phyloP scores from a whole-genome alignment of 2,888 invertebrate genomes.

The Dicyrtomina minuta region DNA sequence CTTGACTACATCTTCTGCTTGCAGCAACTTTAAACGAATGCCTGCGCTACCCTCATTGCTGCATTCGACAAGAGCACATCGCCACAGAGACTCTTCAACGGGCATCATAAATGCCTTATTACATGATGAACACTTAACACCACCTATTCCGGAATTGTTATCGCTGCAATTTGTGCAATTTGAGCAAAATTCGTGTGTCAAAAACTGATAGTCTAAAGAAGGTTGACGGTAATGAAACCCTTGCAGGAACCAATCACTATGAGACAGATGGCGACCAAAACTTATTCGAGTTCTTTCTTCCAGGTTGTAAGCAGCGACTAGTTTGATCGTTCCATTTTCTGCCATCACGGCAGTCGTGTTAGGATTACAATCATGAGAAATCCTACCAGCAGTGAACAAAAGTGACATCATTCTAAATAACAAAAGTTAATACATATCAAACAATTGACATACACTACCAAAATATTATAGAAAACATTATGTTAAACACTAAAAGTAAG shows the following conservation, averaged over 20 bases:
- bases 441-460: not conserved
- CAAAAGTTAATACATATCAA: not conserved
- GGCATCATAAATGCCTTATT: constrained; percentile 13
- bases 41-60: too few relatives aligned
- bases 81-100: not conserved
- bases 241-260: constrained; percentile 22
- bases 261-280: constrained; percentile 7
- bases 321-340: not conserved
- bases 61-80: too few relatives aligned
- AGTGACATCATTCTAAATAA: constrained; percentile 16
- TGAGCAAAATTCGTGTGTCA: constrained; percentile 16
- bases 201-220: not conserved
- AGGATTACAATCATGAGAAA: constrained; percentile 26
- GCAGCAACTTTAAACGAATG: too few relatives aligned
- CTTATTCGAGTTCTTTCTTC: constrained; percentile 1
- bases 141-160: constrained; percentile 19
- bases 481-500: too few relatives aligned
- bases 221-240: constrained; percentile 23
- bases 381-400: constrained; percentile 12
- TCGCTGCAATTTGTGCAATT: constrained; percentile 6
- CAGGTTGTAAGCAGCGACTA: not conserved
- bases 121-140: constrained; percentile 13
- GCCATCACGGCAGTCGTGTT: constrained; percentile 17
- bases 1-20: too few relatives aligned
- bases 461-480: too few relatives aligned